A percentile compares a stretch with the other conserved stretches of the same genome.
Evolutionary conservation across 2,888 invertebrate genomes (phyloP).

Genomic region (Ichneumoninae sp.): DNA sequence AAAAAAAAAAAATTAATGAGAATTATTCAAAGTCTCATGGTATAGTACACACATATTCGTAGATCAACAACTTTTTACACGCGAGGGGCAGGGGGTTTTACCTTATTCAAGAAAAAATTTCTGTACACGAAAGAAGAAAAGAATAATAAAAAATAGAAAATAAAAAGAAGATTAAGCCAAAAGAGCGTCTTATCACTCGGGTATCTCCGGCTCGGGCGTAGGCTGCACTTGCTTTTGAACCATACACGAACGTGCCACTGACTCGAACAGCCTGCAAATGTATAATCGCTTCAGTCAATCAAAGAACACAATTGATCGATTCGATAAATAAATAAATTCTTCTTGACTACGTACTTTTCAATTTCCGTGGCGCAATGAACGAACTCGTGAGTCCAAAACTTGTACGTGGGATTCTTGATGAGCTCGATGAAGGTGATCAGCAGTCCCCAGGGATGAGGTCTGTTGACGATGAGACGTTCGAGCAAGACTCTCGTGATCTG

Average conservation of each 20-base stretch:
- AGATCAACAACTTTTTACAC: slow-evolving; percentile 83
- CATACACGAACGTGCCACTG: slow-evolving; percentile 98
- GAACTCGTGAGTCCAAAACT: slow-evolving; percentile 99
- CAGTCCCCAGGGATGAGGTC: slow-evolving; percentile 99
- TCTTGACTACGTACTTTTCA: slow-evolving; percentile 91
- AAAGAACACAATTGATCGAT: slow-evolving; percentile 22
- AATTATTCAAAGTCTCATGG: slow-evolving; percentile 75
- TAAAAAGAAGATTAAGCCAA: slow-evolving; percentile 66
- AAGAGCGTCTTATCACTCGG: slow-evolving; percentile 87
- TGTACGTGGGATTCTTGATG: slow-evolving; percentile 98
- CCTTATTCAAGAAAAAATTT: slow-evolving; percentile 75
- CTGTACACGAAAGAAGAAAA: slow-evolving; percentile 80
- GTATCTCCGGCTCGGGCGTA: slow-evolving; percentile 88
- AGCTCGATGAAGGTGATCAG: slow-evolving; percentile 99
- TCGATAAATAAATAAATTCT: neutral
- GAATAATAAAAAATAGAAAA: slow-evolving; percentile 70
- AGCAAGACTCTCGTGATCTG: slow-evolving; percentile 98
- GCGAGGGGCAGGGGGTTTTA: slow-evolving; percentile 71
- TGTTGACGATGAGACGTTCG: slow-evolving; percentile 98
- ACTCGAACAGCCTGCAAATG: slow-evolving; percentile 93
- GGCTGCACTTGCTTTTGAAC: slow-evolving; percentile 91
- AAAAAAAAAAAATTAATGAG: slow-evolving; percentile 70
- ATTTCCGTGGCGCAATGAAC: slow-evolving; percentile 99
- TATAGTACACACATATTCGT: slow-evolving; percentile 80
- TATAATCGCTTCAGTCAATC: slow-evolving; percentile 63